Evolutionary conservation across 2,888 invertebrate genomes (phyloP), one percentile per base, ranked within the genome.

Genomic region (Callimorpha dominula): DNA sequence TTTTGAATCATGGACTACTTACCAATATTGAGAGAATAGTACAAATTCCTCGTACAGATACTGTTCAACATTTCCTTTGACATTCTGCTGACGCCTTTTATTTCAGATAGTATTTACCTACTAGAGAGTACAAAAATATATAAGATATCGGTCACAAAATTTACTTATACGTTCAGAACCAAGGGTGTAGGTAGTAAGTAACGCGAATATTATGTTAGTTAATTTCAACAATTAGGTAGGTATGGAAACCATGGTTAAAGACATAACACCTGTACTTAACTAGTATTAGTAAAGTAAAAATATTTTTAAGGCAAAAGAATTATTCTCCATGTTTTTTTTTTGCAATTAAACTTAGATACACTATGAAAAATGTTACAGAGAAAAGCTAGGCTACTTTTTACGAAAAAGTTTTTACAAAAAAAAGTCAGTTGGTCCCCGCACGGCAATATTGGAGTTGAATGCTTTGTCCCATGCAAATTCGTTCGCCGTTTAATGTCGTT

Each of bases 381-480:
- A 50, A 63, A 57, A 63, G n/a, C 64, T 17, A 42, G 57, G 65
- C 65, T 52, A 57, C 72, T 70, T 76, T 72, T 74, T 68, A 50
- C 52, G 77, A 43, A 60, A 65, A 68, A 62, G 75, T 73, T 74
- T 82, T 73, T 71, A 62, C 57, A 63, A 75, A 83, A 31, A 83
- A 83, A 84, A 73, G 62, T 52, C 73, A 65, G 76, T 78, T 75
- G 77, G 78, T 80, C 77, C 70, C 85, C 83, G 86, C 88, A 86
- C 86, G 88, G 87, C 90, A 86, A 88, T 92, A 92, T 92, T 92
- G 89, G 89, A 92, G 87, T 86, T 86, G 86, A 83, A 87, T 85
- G 89, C 90, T 88, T 87, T 92, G 90, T 90, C 88, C 87, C 86
- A 92, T 92, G 92, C 91, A 92, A 92, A 92, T 92, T 88, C 87